Evolutionary conservation across 1,140 invertebrate species (phyloP), one percentile per base, ranked within the genome.

Genomic region (Maniola jurtina): DNA sequence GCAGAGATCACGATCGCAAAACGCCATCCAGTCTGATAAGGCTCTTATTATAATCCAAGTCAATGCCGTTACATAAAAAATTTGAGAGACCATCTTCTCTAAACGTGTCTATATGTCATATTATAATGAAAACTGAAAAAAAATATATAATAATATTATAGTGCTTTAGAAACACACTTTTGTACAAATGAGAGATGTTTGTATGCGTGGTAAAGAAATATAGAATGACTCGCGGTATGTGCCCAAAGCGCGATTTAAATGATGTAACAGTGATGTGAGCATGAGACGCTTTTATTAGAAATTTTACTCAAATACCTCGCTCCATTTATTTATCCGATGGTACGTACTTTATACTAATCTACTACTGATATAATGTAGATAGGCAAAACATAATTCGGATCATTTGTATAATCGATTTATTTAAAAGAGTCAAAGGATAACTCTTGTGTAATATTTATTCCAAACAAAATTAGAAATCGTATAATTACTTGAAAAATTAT

Each of bases 261-360:
- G 72, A 76, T 72, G 60, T 75, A 78, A 76, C 75, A 73, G 71
- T 75, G 70, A 76, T 67, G 80, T 78, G 82, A 83, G 78, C 75
- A 83, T 82, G 86, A 80, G 70, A 83, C 75, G 84, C 85, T 88
- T 86, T 76, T 81, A 79, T 79, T 85, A 82, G 80, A 76, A 69
- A 71, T 82, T 79, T 75, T 73, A 84, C 71, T 79, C 72, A 72
- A 73, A 70, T 36, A 56, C 64, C 68, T 64, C 10, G 62, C 68
- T 71, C 68, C 66, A 66, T 62, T 64, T 59, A 25, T 73, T 61
- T 73, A 64, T 52, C 34, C 35, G 56, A 55, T 47, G 9, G 25
- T 33, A 60, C 11, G 15, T 38, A 57, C 40, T 58, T 38, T 38
- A 40, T 40, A 40, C 15, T 35, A 9, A 15, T 57, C n/a, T 58